Conservation (phyloP, 92 coral and sea anemone species). For the Epizoanthus scotinus region DNA sequence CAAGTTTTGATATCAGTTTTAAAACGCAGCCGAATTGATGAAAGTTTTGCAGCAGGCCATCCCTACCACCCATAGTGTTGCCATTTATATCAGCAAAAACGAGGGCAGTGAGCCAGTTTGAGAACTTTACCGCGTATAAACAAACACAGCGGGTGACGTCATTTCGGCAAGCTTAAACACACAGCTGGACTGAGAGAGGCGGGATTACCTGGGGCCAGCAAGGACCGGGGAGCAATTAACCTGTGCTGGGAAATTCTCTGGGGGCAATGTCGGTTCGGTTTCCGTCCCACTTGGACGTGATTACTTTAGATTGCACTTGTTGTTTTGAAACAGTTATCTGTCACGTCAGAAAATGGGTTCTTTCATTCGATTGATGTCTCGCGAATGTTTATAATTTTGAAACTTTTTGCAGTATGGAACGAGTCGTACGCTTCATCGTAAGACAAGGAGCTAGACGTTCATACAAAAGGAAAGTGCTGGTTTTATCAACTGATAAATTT, state of each 20-base stretch:
- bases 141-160: slow-evolving; percentile 36
- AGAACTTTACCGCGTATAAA: slow-evolving; percentile 13
- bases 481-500: too few species aligned
- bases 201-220: slow-evolving; percentile 6
- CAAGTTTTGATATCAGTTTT: background rate
- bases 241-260: slow-evolving; percentile 19
- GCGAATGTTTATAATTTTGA: background rate
- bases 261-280: background rate
- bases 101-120: slow-evolving; percentile 23
- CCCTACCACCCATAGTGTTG: background rate
- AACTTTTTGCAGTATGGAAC: too few species aligned
- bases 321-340: slow-evolving; percentile 3
- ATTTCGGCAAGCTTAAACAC: slow-evolving; percentile 37
- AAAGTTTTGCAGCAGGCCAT: background rate
- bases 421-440: too few species aligned
- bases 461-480: too few species aligned
- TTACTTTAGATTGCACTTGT: slow-evolving; percentile 1
- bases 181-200: slow-evolving; percentile 29
- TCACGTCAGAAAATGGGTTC: slow-evolving; percentile 21
- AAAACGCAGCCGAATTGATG: background rate
- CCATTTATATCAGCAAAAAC: background rate
- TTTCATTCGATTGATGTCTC: background rate
- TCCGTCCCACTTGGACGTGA: slow-evolving; percentile 11
- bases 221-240: slow-evolving; percentile 37
- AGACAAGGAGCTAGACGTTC: too few species aligned